Conservation (phyloP, 2,888 invertebrate species). For the Sinhomidia bicolor region DNA sequence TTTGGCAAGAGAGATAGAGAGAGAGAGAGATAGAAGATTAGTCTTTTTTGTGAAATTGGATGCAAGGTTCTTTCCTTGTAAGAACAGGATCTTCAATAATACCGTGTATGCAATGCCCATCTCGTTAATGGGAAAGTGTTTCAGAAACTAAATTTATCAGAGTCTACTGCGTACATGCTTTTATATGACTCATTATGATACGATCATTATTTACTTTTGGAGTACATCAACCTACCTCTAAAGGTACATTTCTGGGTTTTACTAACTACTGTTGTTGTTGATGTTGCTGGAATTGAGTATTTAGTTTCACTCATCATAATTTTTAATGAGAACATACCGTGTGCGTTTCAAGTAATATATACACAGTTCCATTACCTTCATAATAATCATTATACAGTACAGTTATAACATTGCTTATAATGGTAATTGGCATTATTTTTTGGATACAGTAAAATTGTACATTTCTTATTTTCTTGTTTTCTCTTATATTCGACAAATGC, state of each 20-base stretch:
- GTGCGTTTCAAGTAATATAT: not conserved
- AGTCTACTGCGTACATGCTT: not conserved
- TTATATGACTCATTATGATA: not conserved
- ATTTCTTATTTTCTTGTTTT: not conserved
- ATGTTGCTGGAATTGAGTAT: not conserved
- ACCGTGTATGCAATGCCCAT: not conserved
- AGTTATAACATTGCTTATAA: too few relatives aligned
- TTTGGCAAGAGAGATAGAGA: too few relatives aligned
- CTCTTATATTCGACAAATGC: too few relatives aligned
- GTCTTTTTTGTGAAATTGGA: not conserved
- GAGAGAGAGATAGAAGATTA: too few relatives aligned
- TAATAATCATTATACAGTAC: not conserved
- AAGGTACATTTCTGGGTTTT: too few relatives aligned
- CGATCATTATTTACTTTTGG: too few relatives aligned
- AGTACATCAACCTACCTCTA: too few relatives aligned
- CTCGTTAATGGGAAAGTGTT: not conserved
- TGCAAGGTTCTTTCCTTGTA: not conserved
- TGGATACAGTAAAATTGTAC: not conserved
- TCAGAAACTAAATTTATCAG: slow-evolving; percentile 11
- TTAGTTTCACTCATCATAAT: not conserved
- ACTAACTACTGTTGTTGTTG: not conserved
- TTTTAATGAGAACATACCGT: slow-evolving; percentile 9
- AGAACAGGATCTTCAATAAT: too few relatives aligned
- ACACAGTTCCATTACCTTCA: not conserved
- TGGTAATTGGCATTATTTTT: not conserved